Evolutionary conservation across 2,888 invertebrate genomes (phyloP).

Genomic region (Frankliniella fusca): DNA sequence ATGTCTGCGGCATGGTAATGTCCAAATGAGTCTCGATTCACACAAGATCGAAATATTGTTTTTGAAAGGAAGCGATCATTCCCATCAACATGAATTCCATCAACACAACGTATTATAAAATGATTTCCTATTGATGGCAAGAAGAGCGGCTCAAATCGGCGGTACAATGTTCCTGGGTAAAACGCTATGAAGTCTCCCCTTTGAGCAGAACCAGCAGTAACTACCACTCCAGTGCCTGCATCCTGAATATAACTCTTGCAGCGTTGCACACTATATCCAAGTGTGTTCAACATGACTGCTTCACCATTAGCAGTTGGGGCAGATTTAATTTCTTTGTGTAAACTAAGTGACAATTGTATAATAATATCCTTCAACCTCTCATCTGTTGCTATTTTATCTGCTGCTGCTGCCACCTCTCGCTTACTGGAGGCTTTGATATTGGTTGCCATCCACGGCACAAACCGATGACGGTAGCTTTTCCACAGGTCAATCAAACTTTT

Average conservation of each 20-base stretch:
- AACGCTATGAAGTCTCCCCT: conserved; percentile 41
- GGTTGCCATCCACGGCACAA: conserved; percentile 42
- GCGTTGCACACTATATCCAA: not conserved
- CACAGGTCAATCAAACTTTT: conserved; percentile 34
- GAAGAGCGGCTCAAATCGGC: conserved; percentile 49
- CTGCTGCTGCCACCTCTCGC: not conserved
- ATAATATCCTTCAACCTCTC: not conserved
- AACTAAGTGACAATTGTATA: not conserved
- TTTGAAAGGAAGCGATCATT: conserved; percentile 49
- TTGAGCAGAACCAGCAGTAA: conserved; percentile 39
- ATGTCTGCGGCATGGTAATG: conserved; percentile 44
- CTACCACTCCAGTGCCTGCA: conserved; percentile 41
- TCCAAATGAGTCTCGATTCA: conserved; percentile 46
- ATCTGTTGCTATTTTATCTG: not conserved
- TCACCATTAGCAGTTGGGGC: not conserved
- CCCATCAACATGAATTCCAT: conserved; percentile 51
- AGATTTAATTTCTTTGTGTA: not conserved
- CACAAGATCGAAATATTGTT: conserved; percentile 49
- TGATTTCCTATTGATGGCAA: conserved; percentile 50
- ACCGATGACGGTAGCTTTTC: conserved; percentile 43
- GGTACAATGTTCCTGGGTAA: conserved; percentile 48
- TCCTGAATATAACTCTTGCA: not conserved
- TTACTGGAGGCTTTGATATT: conserved; percentile 39
- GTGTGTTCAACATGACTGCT: not conserved
- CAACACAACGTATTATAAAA: conserved; percentile 51